Conservation (phyloP, 1,140 invertebrate species). For the Heliothis virescens region DNA sequence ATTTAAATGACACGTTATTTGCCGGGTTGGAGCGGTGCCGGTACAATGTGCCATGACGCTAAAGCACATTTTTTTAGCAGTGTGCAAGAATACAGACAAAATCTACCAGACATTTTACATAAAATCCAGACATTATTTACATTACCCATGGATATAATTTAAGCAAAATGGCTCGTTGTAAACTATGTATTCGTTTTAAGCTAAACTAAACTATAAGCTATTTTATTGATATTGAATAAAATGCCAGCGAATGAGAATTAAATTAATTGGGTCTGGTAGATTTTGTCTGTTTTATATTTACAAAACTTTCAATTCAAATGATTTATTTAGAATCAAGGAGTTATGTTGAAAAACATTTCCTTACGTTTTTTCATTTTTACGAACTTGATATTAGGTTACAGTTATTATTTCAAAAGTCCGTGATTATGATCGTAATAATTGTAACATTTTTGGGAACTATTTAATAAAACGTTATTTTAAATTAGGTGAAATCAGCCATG, state of each 20-base stretch:
- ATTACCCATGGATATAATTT: constrained; percentile 12
- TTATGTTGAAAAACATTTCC: background rate
- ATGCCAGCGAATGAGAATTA: constrained; percentile 6
- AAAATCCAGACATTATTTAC: background rate
- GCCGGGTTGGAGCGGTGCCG: too few species aligned
- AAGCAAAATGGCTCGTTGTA: constrained; percentile 5
- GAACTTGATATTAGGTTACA: too few species aligned
- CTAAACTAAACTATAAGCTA: constrained; percentile 30
- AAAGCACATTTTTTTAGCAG: background rate
- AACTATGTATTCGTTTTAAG: constrained; percentile 13
- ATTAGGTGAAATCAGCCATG: too few species aligned
- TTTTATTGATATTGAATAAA: constrained; percentile 18
- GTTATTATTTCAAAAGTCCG: too few species aligned
- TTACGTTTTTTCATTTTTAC: too few species aligned
- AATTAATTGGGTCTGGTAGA: background rate
- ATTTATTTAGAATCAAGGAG: background rate
- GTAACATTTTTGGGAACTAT: too few species aligned
- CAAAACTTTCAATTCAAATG: background rate
- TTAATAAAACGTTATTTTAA: too few species aligned
- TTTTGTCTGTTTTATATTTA: constrained; percentile 13
- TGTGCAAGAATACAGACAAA: background rate
- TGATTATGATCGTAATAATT: too few species aligned
- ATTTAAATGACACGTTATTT: too few species aligned
- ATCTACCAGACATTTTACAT: background rate
- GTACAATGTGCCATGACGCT: too few species aligned